Base-by-base conservation (phyloP, 2,888 invertebrate species). In the Xestoiulus laeticollis region DNA sequence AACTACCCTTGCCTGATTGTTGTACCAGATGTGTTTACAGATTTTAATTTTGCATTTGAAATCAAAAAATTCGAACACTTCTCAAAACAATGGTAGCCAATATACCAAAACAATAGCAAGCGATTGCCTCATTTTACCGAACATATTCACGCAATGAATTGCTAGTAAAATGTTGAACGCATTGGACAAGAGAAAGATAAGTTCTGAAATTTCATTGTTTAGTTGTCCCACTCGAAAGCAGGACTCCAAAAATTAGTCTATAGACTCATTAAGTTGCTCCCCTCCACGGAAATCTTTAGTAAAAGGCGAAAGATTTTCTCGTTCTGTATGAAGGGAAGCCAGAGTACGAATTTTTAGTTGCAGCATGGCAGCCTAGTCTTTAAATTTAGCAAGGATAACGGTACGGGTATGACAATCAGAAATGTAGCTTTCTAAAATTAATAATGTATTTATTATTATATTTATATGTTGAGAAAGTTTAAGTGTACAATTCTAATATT, bases 241-340 rank as follows among this genome's bases (percentile, higher is more conserved):
- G 48, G 48, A 48, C 48, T 48, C 48, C 48, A 48, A 48, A 48
- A 48, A 48, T 48, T 48, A 48, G 48, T 48, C 48, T 48, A 48
- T 48, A 48, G 48, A 48, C 48, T 48, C 48, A 48, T 48, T 48
- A 16, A 48, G 48, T 48, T 48, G 48, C 48, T 48, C 48, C 48
- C 48, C 48, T 48, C 48, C 48, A 48, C 48, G 48, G 48, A 48
- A 48, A 48, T 48, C 48, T 48, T 48, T 48, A 48, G 48, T 48
- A 48, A 48, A 48, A 48, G 48, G 48, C 48, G 48, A 48, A 48
- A 48, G 48, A 48, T 48, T 48, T 48, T 48, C 48, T 48, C 48
- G 48, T 48, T 48, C 48, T 48, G 48, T 48, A 48, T 48, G 22
- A 59, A 59, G 59, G 59, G 59, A 59, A 59, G 59, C 59, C 59